Evolutionary conservation across 2,888 invertebrate genomes (phyloP).

Genomic region (Alsophila aescularia): DNA sequence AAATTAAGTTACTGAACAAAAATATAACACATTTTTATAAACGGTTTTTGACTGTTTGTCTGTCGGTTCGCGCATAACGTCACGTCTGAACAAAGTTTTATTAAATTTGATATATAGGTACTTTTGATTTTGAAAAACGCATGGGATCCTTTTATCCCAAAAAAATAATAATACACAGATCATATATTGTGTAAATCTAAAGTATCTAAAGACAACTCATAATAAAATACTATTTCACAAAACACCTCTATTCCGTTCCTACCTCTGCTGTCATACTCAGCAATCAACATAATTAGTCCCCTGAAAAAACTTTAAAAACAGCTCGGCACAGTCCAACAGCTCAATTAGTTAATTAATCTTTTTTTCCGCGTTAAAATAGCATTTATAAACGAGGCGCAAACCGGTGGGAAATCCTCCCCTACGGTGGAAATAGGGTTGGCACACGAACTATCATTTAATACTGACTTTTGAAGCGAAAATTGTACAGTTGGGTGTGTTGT

Average conservation of each 20-base stretch:
- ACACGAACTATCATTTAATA: neutral
- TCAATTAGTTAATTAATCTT: conserved; percentile 85
- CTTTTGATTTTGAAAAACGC: no score
- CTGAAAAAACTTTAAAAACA: conserved; percentile 55
- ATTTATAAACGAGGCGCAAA: conserved; percentile 79
- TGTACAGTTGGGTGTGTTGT: no score
- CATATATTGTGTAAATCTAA: neutral
- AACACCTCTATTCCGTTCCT: conserved; percentile 32
- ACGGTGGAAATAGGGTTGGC: conserved; percentile 61
- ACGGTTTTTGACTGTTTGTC: no score
- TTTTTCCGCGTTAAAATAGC: conserved; percentile 83
- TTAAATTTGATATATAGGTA: no score
- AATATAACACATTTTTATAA: no score
- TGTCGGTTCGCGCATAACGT: no score
- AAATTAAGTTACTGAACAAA: no score
- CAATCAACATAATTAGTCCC: conserved; percentile 64
- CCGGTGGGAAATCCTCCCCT: conserved; percentile 75
- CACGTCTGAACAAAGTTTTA: no score
- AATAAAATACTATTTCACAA: neutral
- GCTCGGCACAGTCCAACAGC: conserved; percentile 62
- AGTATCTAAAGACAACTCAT: neutral
- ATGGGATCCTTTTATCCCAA: no score
- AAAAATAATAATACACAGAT: neutral
- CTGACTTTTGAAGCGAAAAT: no score
- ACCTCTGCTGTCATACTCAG: conserved; percentile 43